Evolutionary conservation across 2,797 vertebrate species (phyloP), one percentile per base, ranked within the genome.

Genomic region (Paramormyrops hopkinsi): DNA sequence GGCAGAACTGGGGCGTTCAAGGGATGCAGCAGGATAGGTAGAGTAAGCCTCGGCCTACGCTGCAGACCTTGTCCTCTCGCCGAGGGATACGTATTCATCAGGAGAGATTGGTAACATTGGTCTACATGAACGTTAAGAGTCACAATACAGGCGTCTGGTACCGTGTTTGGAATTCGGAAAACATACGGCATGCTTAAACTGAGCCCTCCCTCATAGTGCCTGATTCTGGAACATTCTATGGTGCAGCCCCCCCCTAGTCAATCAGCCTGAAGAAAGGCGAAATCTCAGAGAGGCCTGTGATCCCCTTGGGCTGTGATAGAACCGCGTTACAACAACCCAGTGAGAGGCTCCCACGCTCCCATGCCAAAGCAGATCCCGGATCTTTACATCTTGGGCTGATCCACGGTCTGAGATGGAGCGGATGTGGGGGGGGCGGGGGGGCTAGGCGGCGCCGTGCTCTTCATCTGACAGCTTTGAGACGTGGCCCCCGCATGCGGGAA

Each of bases 301-400:
- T 79, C 73, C 73, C 37, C 46, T 11, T 6, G 19, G 48, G 82
- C 6, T 51, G 19, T 50, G 19, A 51, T 4, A 29, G 37, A 51
- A 8, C 41, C 8, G 0, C 2, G 22, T 25, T 86, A 89, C 86
- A 90, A 91, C 85, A 46, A 56, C 12, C 88, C 88, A 79, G 79
- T 69, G 88, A 79, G 89, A 89, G 29, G 33, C 46, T 44, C 25
- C 69, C 44, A 59, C 73, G 44, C 46, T 25, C 41, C 69, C 44
- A 59, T 56, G 59, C 76, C 48, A 37, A 41, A 79, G 37, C 37
- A n/a, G 73, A 44, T 84, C 19, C 73, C 14, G 37, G 90, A 89
- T 87, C 88, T 88, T 88, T 89, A 88, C 83, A 87, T 56, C 89
- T 86, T 53, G 44, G 41, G 41, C 88, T 56, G n/a, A 62, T 62